Evolutionary conservation across 2,888 invertebrate species (phyloP).

Genomic region (Miltochrista miniata): DNA sequence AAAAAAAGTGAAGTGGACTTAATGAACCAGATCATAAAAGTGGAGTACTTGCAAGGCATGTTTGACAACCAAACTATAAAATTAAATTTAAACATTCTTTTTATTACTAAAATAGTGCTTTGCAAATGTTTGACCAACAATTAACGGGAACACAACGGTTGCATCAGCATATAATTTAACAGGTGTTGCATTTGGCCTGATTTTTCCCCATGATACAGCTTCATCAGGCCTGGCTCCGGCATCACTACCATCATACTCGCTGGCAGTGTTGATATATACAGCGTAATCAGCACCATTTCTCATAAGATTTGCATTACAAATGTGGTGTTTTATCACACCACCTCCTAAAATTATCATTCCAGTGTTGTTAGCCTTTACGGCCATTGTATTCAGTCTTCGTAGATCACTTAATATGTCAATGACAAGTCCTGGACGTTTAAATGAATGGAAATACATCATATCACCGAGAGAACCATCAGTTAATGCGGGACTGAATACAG

Average conservation of each 20-base stretch:
- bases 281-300: slow-evolving; percentile 98
- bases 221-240: slow-evolving; percentile 99
- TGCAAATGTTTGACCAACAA: slow-evolving; percentile 98
- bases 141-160: slow-evolving; percentile 95
- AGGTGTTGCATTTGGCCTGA: slow-evolving; percentile 92
- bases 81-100: slow-evolving; percentile 70
- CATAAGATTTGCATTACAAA: slow-evolving; percentile 99
- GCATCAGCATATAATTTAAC: slow-evolving; percentile 98
- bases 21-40: no score
- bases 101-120: slow-evolving; percentile 84
- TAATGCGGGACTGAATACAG: slow-evolving; percentile 98
- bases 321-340: slow-evolving; percentile 99
- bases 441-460: slow-evolving; percentile 99
- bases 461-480: slow-evolving; percentile 99
- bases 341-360: slow-evolving; percentile 99
- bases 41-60: no score
- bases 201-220: slow-evolving; percentile 99
- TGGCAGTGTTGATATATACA: slow-evolving; percentile 97
- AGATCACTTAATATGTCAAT: slow-evolving; percentile 97
- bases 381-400: slow-evolving; percentile 94
- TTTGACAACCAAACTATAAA: slow-evolving; percentile 11
- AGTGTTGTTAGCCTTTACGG: slow-evolving; percentile 95
- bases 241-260: slow-evolving; percentile 99
- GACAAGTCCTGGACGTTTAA: slow-evolving; percentile 94
- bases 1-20: no score